A percentile compares a stretch with the other conserved stretches of the same genome.
Conservation (phyloP, 2,888 invertebrate species). For the Pantelozetes paolii region DNA sequence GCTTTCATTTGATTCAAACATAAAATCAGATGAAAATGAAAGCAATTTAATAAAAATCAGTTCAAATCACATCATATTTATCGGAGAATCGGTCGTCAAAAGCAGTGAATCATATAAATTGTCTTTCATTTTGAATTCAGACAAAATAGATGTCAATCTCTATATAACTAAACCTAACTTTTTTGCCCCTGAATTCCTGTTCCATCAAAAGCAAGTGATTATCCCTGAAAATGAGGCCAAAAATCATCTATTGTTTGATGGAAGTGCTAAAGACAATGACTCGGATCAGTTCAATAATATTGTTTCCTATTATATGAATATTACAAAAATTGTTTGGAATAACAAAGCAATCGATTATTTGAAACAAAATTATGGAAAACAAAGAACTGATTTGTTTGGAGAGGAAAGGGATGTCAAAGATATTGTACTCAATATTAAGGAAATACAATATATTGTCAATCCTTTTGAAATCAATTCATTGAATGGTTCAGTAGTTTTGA, state of each 20-base stretch:
- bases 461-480: conserved; percentile 69
- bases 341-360: conserved; percentile 31
- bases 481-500: conserved; percentile 73
- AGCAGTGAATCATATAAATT: conserved; percentile 12
- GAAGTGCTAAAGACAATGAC: conserved; percentile 76
- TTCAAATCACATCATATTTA: conserved; percentile 37
- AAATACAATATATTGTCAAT: conserved; percentile 13
- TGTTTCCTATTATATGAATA: conserved; percentile 34
- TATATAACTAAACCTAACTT: conserved; percentile 74
- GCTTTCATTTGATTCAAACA: conserved; percentile 4
- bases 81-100: conserved; percentile 32
- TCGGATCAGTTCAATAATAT: conserved; percentile 50
- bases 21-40: not conserved
- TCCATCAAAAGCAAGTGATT: conserved; percentile 74
- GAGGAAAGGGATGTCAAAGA: not conserved
- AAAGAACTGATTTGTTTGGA: conserved; percentile 2
- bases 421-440: conserved; percentile 15
- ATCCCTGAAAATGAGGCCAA: conserved; percentile 85
- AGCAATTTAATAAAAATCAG: not conserved
- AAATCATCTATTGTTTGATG: conserved; percentile 70
- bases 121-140: not conserved
- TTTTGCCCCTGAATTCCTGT: conserved; percentile 73
- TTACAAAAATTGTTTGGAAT: conserved; percentile 36
- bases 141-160: not conserved
- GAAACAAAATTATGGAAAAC: conserved; percentile 11